Base-by-base conservation (phyloP, 2,113 vertebrate species). In the Grallaria varia region DNA sequence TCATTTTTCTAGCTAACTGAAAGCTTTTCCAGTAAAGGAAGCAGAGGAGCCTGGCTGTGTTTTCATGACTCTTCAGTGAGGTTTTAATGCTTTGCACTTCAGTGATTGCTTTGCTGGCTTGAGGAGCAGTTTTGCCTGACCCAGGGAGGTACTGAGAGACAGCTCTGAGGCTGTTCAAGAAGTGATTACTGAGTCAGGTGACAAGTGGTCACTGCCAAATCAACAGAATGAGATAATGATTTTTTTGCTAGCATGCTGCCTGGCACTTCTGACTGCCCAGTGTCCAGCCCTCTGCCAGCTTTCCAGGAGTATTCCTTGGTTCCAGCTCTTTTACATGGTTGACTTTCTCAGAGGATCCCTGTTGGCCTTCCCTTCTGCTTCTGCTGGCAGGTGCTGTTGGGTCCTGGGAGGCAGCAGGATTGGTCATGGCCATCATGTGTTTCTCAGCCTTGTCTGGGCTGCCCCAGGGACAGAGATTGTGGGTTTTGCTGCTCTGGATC, bases 351-450 rank as follows among this genome's bases (percentile, higher is more conserved):
- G 33, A 60, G 71, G 47, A 60, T 89, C 64, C 80, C 91, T 59
- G 37, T 87, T 81, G 55, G 45, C 52, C 59, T 30, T 30, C 20
- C 63, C 86, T 80, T 86, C 87, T 92, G 89, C 93, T 83, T 49
- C 62, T 83, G 53, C 87, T 84, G 81, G 35, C 6, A 1, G 8
- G 8, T 67, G 22, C n/a, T 77, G 45, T 27, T 58, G 37, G 7
- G 28, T 37, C 8, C 22, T 23, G 19, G 59, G 71, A 47, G 13
- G 49, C 63, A 80, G 37, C 35, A 69, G 31, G 33, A 47, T 8
- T 2, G 7, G 50, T 24, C 42, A 13, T 1, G 7, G 31, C 25
- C 45, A 12, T 9, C 0, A 0, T 7, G 8, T 56, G 16, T 56
- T 74, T 62, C 55, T 84, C 55, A 80, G 42, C 69, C 55, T 39